These are phyloP conservation scores for Ferrisia virgata DNA, from an alignment of 2,888 invertebrate species.

Conservation along the genomic window DNA sequence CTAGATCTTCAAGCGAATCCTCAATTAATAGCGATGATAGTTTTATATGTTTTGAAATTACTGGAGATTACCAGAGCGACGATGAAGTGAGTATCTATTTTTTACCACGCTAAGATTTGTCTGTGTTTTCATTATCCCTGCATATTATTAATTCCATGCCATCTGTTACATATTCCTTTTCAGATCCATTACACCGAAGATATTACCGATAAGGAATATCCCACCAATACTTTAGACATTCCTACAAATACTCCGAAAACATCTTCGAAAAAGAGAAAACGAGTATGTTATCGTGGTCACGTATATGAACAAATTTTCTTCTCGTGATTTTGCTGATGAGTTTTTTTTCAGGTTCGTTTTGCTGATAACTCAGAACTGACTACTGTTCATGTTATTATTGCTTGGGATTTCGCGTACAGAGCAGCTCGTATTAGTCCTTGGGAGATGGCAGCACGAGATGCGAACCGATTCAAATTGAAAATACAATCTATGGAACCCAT, in stretches of 20 bases:
- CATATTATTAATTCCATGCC: too few relatives aligned
- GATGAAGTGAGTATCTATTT: not conserved
- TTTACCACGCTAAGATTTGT: not conserved
- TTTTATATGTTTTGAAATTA: not conserved
- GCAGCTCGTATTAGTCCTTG: constrained; percentile 38
- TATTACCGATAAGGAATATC: not conserved
- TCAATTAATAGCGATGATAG: constrained; percentile 32
- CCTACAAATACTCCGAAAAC: not conserved
- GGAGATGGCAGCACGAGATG: constrained; percentile 29
- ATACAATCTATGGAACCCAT: constrained; percentile 36
- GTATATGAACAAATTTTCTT: not conserved
- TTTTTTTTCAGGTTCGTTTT: constrained; percentile 36
- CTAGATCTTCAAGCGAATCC: constrained; percentile 23
- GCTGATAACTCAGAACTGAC: constrained; percentile 24
- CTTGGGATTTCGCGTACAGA: constrained; percentile 40
- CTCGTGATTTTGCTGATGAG: not conserved
- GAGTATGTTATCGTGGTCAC: not conserved
- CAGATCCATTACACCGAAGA: not conserved
- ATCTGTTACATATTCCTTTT: not conserved
- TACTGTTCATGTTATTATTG: constrained; percentile 36
- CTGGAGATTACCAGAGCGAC: not conserved
- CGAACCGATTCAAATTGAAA: constrained; percentile 33
- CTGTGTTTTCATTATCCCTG: not conserved
- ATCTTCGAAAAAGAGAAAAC: not conserved
- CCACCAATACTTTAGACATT: not conserved